Conservation (phyloP, 2,113 vertebrate species). For the Cheirogaleus medius region DNA sequence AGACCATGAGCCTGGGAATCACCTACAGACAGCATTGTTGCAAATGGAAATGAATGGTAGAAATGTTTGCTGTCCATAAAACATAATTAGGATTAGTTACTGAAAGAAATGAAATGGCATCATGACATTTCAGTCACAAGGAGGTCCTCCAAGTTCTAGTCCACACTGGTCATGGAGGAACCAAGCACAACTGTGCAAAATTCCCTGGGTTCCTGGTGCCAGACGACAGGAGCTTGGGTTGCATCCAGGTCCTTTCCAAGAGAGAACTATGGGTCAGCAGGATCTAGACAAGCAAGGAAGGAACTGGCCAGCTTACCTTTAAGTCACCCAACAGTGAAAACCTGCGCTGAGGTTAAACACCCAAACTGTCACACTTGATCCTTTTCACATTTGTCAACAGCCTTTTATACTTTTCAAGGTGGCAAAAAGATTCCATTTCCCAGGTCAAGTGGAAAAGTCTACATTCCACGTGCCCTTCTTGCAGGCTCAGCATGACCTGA, state of each 20-base stretch:
- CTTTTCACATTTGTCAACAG: not conserved
- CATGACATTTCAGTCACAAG: not conserved
- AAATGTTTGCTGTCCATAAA: slow-evolving; percentile 10
- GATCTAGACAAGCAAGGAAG: not conserved
- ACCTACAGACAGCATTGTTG: not conserved
- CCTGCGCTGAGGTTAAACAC: not conserved
- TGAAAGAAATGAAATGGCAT: not conserved
- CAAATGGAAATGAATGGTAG: not conserved
- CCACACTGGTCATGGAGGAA: not conserved
- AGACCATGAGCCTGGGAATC: not conserved
- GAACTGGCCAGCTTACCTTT: not conserved
- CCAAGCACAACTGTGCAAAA: not conserved
- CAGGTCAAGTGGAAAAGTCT: not conserved
- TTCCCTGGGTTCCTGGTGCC: not conserved
- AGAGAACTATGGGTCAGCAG: not conserved
- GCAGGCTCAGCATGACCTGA: not conserved
- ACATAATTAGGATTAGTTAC: not conserved
- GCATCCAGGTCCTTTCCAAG: not conserved
- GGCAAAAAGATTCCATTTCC: not conserved
- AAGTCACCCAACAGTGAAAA: not conserved
- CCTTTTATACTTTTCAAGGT: not conserved
- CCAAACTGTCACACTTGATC: not conserved
- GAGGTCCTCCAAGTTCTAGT: not conserved
- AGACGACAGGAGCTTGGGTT: not conserved
- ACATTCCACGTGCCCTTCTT: not conserved